Evolutionary conservation across 2,113 vertebrate species (phyloP), one percentile per base, ranked within the genome.

Genomic region (Australoheros scitulus): DNA sequence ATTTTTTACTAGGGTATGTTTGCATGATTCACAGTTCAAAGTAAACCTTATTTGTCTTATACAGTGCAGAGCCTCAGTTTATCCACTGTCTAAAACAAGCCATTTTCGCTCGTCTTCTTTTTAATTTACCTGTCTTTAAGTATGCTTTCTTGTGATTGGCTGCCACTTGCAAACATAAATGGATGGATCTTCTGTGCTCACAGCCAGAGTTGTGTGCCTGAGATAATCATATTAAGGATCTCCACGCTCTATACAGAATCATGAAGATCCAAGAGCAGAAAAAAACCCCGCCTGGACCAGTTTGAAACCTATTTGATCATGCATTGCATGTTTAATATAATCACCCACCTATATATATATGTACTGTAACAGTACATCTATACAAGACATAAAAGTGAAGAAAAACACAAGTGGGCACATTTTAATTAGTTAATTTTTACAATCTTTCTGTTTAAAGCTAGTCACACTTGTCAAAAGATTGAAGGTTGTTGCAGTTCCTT

Each of bases 151-250:
- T 70, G 11, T 52, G 43, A 70, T 70, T 70, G 17, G 43, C 17
- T 70, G 17, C 24, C 65, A 29, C 43, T 32, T 29, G 24, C 65
- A 20, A 52, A 70, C 43, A 70, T 26, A 70, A 9, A 26, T 70
- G 65, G 43, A 24, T 70, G 26, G 65, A 5, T 70, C 41, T 29
- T 50, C 41, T 29, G 65, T 50, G 24, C 65, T 70, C 24, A 70
- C 0, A 70, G 64, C 41, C 8, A 1, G 0, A 70, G 24, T 1
- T 50, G 3, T 20, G 24, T 1, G 24, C 41, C 11, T 43, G 11
- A 43, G 41, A 43, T 43, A 11, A 43, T 43, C 41, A 11, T 43
- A 43, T 43, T 43, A 43, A 43, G 3, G 10, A 43, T 4, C 10
- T 43, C 41, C 11, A 3, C 41, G 4, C 11, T 43, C 11, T 43